Evolutionary conservation across 2,888 invertebrate genomes (phyloP).

Genomic region (Choristoneura rosaceana): DNA sequence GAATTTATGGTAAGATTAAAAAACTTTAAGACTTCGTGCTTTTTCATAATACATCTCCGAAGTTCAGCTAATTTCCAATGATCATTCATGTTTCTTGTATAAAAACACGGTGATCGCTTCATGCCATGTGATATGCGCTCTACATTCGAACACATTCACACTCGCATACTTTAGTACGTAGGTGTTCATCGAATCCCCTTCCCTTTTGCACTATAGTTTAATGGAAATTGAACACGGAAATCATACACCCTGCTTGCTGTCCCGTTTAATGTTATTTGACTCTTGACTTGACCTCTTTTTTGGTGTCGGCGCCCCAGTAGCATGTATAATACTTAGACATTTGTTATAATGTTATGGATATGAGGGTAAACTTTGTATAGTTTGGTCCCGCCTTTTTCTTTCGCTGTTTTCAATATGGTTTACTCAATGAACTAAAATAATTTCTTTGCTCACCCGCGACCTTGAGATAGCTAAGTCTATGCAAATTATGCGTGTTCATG

Average conservation of each 20-base stretch:
- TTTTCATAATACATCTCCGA: neutral
- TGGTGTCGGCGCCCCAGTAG: neutral
- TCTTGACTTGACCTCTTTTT: constrained; percentile 10
- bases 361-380: neutral
- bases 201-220: constrained; percentile 4
- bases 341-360: neutral
- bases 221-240: constrained; percentile 17
- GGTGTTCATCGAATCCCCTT: neutral
- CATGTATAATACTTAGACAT: neutral
- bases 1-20: constrained; percentile 36
- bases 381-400: neutral
- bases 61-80: neutral
- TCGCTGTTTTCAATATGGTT: too few species aligned
- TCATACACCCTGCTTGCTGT: neutral
- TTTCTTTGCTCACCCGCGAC: too few species aligned
- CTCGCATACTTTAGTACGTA: neutral
- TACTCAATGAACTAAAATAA: too few species aligned
- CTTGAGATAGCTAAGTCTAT: too few species aligned
- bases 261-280: constrained; percentile 1
- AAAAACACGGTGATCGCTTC: constrained; percentile 11
- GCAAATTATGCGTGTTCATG: too few species aligned
- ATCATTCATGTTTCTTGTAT: neutral
- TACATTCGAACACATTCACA: neutral
- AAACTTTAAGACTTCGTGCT: constrained; percentile 5
- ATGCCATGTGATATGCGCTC: constrained; percentile 16